phyloP scores from a whole-genome alignment of 1,140 invertebrate species.

The Drosophila miranda region DNA sequence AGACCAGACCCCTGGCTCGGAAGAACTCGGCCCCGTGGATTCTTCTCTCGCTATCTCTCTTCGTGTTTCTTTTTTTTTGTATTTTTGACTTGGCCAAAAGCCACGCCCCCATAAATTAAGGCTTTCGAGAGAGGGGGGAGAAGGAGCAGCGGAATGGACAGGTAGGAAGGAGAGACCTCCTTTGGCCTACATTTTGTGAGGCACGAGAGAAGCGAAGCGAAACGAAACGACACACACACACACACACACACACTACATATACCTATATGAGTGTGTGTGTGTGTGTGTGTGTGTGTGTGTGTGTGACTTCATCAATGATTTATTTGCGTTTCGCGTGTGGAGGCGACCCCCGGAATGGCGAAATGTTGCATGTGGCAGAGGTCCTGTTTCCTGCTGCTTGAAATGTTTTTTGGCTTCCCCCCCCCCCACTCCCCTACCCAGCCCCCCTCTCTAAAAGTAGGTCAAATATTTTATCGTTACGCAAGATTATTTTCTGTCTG shows the following conservation, averaged over 20 bases:
- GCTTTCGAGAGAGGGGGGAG: no score
- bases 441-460: constrained; percentile 54
- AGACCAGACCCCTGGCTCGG: constrained; percentile 28
- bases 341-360: constrained; percentile 15
- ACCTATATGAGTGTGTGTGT: constrained; percentile 3
- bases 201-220: constrained; percentile 12
- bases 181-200: constrained; percentile 42
- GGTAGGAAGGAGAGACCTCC: constrained; percentile 38
- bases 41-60: background rate
- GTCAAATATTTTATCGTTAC: constrained; percentile 67
- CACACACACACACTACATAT: background rate
- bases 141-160: no score
- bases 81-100: no score
- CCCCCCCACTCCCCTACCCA: background rate
- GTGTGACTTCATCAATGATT: constrained; percentile 69
- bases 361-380: constrained; percentile 31
- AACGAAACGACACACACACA: no score
- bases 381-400: constrained; percentile 67
- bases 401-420: constrained; percentile 56
- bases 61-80: no score
- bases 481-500: constrained; percentile 49
- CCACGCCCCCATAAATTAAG: no score
- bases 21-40: constrained; percentile 1
- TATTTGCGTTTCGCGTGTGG: constrained; percentile 74
- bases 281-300: constrained; percentile 15